A percentile compares a stretch with the other conserved stretches of the same genome.
Conservation (phyloP, 1,140 invertebrate genomes). For the Sarcophaga bullata region DNA sequence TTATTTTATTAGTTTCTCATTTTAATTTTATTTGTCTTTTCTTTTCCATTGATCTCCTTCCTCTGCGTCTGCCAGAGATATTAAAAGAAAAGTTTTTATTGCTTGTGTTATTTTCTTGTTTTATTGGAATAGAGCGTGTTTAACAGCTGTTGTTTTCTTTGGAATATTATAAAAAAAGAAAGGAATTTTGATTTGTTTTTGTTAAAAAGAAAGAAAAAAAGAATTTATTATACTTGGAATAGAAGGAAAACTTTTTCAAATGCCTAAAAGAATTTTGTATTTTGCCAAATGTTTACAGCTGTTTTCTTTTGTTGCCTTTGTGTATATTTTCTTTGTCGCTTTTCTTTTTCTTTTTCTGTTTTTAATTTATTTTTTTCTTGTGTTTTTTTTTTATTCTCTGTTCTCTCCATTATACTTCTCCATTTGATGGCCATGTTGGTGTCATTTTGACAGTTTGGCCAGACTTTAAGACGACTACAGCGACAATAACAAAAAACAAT, state of each 20-base stretch:
- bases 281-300: constrained; percentile 21
- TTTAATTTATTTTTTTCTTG: neutral
- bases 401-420: neutral
- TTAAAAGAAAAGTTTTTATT: neutral
- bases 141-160: too few relatives aligned
- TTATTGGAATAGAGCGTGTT: neutral
- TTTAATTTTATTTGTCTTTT: neutral
- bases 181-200: neutral
- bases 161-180: neutral
- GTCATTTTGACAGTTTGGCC: constrained; percentile 23
- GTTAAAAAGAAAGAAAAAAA: neutral
- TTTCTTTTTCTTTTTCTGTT: neutral
- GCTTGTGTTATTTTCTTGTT: neutral
- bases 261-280: neutral
- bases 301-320: neutral
- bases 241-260: too few relatives aligned
- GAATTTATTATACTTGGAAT: too few relatives aligned
- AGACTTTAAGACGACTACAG: constrained; percentile 2
- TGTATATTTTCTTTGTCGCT: neutral
- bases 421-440: neutral
- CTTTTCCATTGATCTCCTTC: neutral
- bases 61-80: neutral
- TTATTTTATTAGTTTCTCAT: constrained; percentile 8
- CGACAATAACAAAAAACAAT: neutral
- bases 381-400: neutral